phyloP scores from a whole-genome alignment of 2,888 invertebrate species.

The Hypercompe scribonia region DNA sequence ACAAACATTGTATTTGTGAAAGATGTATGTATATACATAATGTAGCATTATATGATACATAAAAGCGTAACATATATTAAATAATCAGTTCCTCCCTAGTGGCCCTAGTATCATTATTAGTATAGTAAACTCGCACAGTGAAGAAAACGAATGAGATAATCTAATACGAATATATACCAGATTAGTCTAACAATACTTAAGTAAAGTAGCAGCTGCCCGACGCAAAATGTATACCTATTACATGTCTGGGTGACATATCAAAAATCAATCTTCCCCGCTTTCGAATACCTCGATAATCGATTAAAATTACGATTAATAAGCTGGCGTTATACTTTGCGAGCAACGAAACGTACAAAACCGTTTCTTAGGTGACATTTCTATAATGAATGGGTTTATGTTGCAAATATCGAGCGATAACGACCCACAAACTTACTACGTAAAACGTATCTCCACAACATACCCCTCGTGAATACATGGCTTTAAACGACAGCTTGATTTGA shows the following conservation, averaged over 20 bases:
- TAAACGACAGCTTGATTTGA: not conserved
- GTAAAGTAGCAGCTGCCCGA: too few species aligned
- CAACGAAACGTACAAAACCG: not conserved
- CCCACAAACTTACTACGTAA: not conserved
- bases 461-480: not conserved
- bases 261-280: not conserved
- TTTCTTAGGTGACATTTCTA: not conserved
- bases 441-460: not conserved
- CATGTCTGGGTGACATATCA: not conserved
- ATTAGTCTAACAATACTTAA: too few species aligned
- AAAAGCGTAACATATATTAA: too few species aligned
- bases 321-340: not conserved
- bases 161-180: too few species aligned
- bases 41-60: too few species aligned
- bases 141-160: too few species aligned
- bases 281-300: not conserved
- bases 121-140: too few species aligned
- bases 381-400: not conserved
- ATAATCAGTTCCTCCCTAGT: too few species aligned
- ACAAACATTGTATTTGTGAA: too few species aligned
- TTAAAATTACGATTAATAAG: not conserved
- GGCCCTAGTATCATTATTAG: too few species aligned
- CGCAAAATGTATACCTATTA: too few species aligned
- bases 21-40: too few species aligned
- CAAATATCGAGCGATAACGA: not conserved